Evolutionary conservation across 2,797 vertebrate species (phyloP), one percentile per base, ranked within the genome.

Genomic region (Hozukius guyotensis): DNA sequence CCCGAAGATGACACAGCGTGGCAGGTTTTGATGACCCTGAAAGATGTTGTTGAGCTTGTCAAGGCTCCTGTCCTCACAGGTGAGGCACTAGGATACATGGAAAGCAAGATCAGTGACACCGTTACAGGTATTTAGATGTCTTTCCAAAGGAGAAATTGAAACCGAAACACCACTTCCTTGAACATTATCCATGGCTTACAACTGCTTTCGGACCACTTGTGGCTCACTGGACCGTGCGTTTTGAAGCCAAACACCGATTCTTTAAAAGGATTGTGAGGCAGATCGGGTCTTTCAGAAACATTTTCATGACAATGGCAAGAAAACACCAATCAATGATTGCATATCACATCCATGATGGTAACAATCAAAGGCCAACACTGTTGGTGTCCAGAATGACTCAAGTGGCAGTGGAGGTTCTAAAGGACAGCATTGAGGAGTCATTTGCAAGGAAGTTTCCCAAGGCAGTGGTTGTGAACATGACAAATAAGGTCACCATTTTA

Each of bases 261-360:
- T 84, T 80, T 63, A 80, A 80, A 75, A 66, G 52, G 72, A 57
- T 72, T 76, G 77, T 76, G 42, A 79, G 77, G 46, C 77, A 80
- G 38, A 72, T 67, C 13, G 46, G 77, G 6, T 79, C 0, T 49
- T 76, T 75, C 8, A 72, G 46, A 67, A 83, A 84, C 55, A 72
- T 83, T 71, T 55, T 75, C 31, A 69, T 74, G 72, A 80, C 72
- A 65, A 65, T 83, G 71, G 76, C 72, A 80, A 80, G n/a, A 72
- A 84, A 80, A 72, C 77, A 83, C 62, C 77, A 75, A 32, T 71
- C 55, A 1, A 61, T 83, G 53, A 61, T 72, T 65, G 57, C 59
- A 2, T 78, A 68, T 57, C 70, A 69, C 3, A 65, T 5, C 34
- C 59, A 78, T 4, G 9, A 74, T 60, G 2, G 1, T 13, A 70